A percentile compares a stretch with the other conserved stretches of the same genome.
phyloP scores from a whole-genome alignment of 2,888 invertebrate genomes.

The Eretmocerus hayati region DNA sequence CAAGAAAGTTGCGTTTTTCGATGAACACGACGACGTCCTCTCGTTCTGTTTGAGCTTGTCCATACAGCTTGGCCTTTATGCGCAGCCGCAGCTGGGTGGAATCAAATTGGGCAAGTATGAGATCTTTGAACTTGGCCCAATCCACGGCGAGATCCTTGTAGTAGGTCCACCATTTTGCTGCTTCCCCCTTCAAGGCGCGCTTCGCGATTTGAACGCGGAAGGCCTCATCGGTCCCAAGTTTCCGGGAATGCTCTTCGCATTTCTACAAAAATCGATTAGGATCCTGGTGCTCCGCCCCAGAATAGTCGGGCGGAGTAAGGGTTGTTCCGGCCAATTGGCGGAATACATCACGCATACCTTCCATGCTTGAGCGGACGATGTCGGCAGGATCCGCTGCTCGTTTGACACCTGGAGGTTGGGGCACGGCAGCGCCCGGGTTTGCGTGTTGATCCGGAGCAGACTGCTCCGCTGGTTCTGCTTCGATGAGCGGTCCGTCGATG shows the following conservation, averaged over 20 bases:
- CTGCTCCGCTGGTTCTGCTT: too few species aligned
- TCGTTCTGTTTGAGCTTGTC: neutral
- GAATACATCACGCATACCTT: too few species aligned
- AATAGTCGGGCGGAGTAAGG: too few species aligned
- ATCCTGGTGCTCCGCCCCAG: neutral
- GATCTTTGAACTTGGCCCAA: neutral
- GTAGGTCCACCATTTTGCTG: neutral
- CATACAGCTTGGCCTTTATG: neutral
- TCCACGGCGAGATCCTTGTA: neutral
- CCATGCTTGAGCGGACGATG: too few species aligned
- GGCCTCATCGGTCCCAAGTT: neutral
- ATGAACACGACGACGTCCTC: neutral
- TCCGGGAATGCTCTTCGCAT: neutral
- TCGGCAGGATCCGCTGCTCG: too few species aligned
- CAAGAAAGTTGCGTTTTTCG: neutral
- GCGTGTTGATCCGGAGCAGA: too few species aligned
- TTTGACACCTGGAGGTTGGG: too few species aligned
- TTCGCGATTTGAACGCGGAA: neutral
- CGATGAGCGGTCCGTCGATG: too few species aligned
- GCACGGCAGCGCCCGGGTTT: too few species aligned
- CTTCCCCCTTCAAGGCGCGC: constrained; percentile 1
- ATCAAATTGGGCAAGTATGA: neutral
- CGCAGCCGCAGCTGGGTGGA: neutral
- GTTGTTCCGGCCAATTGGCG: too few species aligned
- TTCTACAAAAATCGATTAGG: neutral